Evolutionary conservation across 1,140 invertebrate genomes (phyloP).

Genomic region (Patella vulgata): DNA sequence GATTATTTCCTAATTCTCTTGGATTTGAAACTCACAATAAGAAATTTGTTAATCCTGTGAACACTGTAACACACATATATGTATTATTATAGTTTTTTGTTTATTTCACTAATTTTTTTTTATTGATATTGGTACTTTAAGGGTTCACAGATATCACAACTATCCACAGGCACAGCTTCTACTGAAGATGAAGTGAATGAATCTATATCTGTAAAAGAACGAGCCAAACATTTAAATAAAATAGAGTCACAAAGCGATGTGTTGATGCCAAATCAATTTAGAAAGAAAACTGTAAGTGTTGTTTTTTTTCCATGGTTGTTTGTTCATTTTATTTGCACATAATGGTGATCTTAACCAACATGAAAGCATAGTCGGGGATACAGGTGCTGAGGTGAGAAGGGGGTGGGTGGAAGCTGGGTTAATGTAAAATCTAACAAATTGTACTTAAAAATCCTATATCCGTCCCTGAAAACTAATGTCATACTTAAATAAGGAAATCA

Average conservation of each 20-base stretch:
- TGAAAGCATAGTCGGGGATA: background rate
- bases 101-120: too few relatives aligned
- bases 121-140: background rate
- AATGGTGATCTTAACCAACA: background rate
- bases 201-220: conserved; percentile 82
- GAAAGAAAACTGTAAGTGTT: background rate
- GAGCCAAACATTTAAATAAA: conserved; percentile 90
- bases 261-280: background rate
- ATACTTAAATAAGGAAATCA: too few relatives aligned
- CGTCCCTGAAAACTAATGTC: too few relatives aligned
- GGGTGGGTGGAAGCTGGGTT: too few relatives aligned
- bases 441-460: too few relatives aligned
- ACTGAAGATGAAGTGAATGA: conserved; percentile 40
- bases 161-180: conserved; percentile 14
- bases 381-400: background rate
- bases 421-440: too few relatives aligned
- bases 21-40: too few relatives aligned
- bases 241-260: conserved; percentile 82
- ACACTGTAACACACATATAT: too few relatives aligned
- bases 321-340: background rate
- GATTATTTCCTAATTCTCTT: too few relatives aligned
- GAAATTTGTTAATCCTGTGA: too few relatives aligned
- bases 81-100: too few relatives aligned
- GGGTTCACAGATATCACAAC: conserved; percentile 29
- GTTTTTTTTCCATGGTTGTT: background rate